Conservation (phyloP, 1,140 invertebrate genomes). For the Linepithema humile region DNA sequence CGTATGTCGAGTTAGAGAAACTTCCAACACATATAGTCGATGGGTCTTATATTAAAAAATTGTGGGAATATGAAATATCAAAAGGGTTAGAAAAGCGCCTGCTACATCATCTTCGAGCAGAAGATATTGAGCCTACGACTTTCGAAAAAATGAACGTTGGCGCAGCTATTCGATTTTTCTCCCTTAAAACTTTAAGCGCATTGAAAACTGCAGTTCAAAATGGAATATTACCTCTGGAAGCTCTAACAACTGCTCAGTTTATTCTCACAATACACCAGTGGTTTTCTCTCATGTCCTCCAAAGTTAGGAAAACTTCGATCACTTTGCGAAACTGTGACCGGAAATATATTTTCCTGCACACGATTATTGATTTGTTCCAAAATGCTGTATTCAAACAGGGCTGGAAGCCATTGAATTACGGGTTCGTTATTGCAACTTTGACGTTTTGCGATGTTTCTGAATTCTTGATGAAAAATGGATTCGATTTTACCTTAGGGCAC, state of each 20-base stretch:
- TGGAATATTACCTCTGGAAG: not conserved
- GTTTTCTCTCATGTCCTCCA: not conserved
- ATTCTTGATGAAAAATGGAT: not conserved
- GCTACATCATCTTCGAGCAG: not conserved
- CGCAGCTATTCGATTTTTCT: constrained; percentile 53
- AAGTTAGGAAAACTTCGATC: not conserved
- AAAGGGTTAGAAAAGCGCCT: not conserved
- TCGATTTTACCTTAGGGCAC: not conserved
- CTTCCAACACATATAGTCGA: constrained; percentile 44
- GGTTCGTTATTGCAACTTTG: not conserved
- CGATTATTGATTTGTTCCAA: not conserved
- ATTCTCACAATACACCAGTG: not conserved
- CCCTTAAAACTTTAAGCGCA: constrained; percentile 52
- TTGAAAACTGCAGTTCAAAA: constrained; percentile 23
- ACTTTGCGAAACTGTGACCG: not conserved
- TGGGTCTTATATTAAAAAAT: constrained; percentile 7
- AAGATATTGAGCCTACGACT: constrained; percentile 45
- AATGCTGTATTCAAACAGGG: not conserved
- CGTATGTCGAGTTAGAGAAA: constrained; percentile 20
- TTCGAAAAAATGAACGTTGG: constrained; percentile 64
- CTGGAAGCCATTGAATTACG: not conserved
- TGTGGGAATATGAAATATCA: constrained; percentile 23
- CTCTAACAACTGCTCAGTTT: not conserved
- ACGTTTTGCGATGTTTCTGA: not conserved
- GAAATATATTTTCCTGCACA: not conserved